Evolutionary conservation across 1,140 invertebrate species (phyloP).

Genomic region (Batillaria attramentaria): DNA sequence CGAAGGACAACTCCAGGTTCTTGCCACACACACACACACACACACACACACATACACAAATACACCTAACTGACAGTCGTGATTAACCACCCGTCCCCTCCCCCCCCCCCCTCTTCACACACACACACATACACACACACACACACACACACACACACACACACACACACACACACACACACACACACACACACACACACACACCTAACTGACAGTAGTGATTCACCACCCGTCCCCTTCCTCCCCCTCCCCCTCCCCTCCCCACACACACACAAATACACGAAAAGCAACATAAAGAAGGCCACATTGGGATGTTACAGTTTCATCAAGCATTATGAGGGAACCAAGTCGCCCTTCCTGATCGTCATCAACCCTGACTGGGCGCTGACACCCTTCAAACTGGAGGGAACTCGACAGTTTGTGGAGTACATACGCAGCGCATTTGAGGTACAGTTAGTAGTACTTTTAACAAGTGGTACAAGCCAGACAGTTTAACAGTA

Average conservation of each 20-base stretch:
- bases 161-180: neutral
- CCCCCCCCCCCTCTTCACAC: neutral
- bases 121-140: neutral
- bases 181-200: neutral
- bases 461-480: no score
- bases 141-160: slow-evolving; percentile 2
- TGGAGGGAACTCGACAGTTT: slow-evolving; percentile 39
- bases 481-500: no score
- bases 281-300: no score
- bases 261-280: neutral
- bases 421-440: slow-evolving; percentile 40
- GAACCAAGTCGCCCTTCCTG: slow-evolving; percentile 36
- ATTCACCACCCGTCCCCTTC: neutral
- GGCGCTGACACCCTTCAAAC: slow-evolving; percentile 34
- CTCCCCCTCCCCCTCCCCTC: neutral
- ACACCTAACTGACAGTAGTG: neutral
- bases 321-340: slow-evolving; percentile 45
- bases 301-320: no score
- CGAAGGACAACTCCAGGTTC: no score
- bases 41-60: neutral
- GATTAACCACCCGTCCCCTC: neutral
- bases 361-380: slow-evolving; percentile 40
- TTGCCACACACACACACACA: no score
- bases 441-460: no score
- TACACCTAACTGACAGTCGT: neutral